Evolutionary conservation across 2,797 vertebrate species (phyloP).

Genomic region (Sorex maritimensis): DNA sequence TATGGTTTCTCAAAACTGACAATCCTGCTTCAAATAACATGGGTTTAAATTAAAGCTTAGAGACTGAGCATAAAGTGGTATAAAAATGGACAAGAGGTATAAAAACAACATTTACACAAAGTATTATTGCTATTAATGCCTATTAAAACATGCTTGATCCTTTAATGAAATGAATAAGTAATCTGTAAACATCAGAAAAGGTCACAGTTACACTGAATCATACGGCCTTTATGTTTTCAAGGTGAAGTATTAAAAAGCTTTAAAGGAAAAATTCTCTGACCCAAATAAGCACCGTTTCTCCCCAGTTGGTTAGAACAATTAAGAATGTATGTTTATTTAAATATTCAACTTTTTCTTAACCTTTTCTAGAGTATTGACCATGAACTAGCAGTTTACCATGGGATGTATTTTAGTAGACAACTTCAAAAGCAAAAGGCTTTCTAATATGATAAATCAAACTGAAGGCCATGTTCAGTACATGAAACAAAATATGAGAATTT

Average conservation of each 20-base stretch:
- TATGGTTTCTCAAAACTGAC: constrained; percentile 47
- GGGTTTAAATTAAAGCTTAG: constrained; percentile 42
- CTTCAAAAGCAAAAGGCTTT: constrained; percentile 4
- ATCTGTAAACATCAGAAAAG: constrained; percentile 74
- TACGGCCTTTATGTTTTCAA: constrained; percentile 46
- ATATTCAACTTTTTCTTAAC: constrained; percentile 72
- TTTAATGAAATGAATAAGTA: constrained; percentile 70
- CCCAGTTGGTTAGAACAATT: constrained; percentile 71
- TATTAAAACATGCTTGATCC: constrained; percentile 76
- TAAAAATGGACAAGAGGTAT: constrained; percentile 49
- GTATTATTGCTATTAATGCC: constrained; percentile 72
- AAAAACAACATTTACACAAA: constrained; percentile 74
- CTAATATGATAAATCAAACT: background rate
- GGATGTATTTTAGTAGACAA: constrained; percentile 17
- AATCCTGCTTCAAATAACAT: background rate
- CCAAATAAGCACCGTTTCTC: constrained; percentile 49
- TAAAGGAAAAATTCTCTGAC: constrained; percentile 53
- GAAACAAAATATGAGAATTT: background rate
- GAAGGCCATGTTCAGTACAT: background rate
- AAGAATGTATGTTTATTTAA: constrained; percentile 74
- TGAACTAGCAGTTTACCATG: constrained; percentile 16
- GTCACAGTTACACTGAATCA: constrained; percentile 60
- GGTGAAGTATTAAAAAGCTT: constrained; percentile 61
- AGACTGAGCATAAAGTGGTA: constrained; percentile 21
- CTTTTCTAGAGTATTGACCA: constrained; percentile 43